Percentiles rank a stretch among this genome's conserved stretches.
These are phyloP conservation scores for Cyclargus thomasi DNA, from an alignment of 1,140 invertebrate genomes.

Conservation along the genomic window DNA sequence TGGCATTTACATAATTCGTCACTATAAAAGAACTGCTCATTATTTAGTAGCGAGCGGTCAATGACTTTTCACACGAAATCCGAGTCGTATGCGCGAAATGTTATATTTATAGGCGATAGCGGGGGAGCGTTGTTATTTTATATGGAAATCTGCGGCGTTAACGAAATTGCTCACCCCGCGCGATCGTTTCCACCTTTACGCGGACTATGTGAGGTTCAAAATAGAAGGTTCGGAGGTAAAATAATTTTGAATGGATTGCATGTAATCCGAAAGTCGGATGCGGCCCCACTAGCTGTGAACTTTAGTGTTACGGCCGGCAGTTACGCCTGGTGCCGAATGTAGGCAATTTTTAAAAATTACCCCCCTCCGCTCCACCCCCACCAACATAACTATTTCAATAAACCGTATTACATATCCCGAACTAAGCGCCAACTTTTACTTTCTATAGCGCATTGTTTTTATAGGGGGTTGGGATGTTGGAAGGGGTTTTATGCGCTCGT, in stretches of 20 bases:
- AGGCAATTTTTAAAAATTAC: conserved; percentile 69
- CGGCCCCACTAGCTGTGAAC: conserved; percentile 62
- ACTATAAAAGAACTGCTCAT: background rate
- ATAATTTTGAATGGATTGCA: conserved; percentile 20
- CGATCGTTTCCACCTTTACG: background rate
- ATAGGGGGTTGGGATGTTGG: conserved; percentile 20
- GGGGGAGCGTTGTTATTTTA: conserved; percentile 31
- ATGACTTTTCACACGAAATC: background rate
- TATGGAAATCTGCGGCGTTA: conserved; percentile 56
- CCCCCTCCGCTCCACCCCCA: conserved; percentile 31
- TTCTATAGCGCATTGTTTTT: conserved; percentile 39
- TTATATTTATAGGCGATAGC: conserved; percentile 6
- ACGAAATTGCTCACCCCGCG: conserved; percentile 49
- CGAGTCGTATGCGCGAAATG: background rate
- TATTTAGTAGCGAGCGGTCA: background rate
- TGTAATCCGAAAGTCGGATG: conserved; percentile 51
- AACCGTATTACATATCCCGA: conserved; percentile 52
- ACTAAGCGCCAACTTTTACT: conserved; percentile 60
- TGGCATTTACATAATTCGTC: background rate
- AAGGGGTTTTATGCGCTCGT: background rate
- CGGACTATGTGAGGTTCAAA: no score
- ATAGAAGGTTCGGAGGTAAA: no score
- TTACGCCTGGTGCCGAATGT: conserved; percentile 60
- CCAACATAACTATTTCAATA: conserved; percentile 66
- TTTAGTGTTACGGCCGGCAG: conserved; percentile 66